Conservation (phyloP, 2,888 invertebrate species). For the Tuta absoluta region DNA sequence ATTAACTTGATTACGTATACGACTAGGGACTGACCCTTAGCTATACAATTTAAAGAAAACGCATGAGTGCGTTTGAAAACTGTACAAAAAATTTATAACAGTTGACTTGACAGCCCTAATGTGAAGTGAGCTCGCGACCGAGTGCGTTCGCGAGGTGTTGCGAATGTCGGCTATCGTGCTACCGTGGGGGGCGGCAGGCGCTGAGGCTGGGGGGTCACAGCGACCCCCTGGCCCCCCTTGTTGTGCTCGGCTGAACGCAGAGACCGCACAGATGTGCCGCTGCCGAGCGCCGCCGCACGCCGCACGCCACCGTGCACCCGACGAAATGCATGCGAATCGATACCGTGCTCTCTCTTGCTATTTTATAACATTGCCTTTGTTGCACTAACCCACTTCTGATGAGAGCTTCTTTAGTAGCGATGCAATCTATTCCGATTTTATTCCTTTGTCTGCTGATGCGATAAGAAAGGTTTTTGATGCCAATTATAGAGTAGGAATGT, state of each 20-base stretch:
- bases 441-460: not conserved
- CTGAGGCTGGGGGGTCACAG: conserved; percentile 33
- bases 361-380: conserved; percentile 74
- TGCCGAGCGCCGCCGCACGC: conserved; percentile 39
- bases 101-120: conserved; percentile 56
- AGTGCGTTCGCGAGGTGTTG: conserved; percentile 76
- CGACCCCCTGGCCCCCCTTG: conserved; percentile 41
- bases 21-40: not conserved
- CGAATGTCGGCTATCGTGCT: conserved; percentile 74
- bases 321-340: conserved; percentile 76
- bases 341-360: conserved; percentile 57
- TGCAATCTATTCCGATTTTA: conserved; percentile 36
- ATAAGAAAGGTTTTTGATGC: not conserved
- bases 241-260: conserved; percentile 65
- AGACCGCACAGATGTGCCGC: conserved; percentile 64
- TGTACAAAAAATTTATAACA: not conserved
- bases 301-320: conserved; percentile 44
- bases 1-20: conserved; percentile 3
- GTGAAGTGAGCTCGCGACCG: conserved; percentile 66
- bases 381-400: conserved; percentile 72
- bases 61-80: not conserved
- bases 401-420: conserved; percentile 27
- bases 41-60: too few species aligned
- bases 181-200: conserved; percentile 43
- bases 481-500: not conserved